These are phyloP conservation scores for Entomobrya proxima DNA, from an alignment of 2,888 invertebrate genomes.

Conservation along the genomic window DNA sequence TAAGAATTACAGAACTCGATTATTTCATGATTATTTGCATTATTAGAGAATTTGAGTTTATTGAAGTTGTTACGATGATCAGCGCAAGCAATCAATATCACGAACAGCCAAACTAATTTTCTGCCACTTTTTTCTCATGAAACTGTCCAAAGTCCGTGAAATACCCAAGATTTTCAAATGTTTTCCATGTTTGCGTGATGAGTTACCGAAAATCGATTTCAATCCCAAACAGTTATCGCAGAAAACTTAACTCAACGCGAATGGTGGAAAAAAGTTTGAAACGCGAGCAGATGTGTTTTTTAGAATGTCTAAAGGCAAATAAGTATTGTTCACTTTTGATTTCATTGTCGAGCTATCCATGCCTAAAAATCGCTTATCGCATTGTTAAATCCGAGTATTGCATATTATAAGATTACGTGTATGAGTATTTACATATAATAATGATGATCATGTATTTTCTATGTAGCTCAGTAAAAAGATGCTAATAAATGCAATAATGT, in stretches of 20 bases:
- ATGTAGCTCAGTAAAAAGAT: too few species aligned
- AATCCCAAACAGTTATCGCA: neutral
- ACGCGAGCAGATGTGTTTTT: neutral
- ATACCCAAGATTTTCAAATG: neutral
- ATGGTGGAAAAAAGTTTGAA: neutral
- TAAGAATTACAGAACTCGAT: neutral
- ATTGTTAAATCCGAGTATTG: neutral
- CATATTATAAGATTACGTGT: neutral
- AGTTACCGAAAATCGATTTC: neutral
- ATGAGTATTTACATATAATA: neutral
- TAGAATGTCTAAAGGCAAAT: neutral
- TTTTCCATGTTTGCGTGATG: neutral
- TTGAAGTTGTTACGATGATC: neutral
- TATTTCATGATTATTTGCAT: neutral
- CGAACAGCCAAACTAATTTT: neutral
- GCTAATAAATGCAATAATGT: constrained; percentile 53
- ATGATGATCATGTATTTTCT: too few species aligned
- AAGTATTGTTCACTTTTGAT: neutral
- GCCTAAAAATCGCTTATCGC: neutral
- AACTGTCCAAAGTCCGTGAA: neutral
- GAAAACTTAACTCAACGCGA: neutral
- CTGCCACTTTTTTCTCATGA: neutral
- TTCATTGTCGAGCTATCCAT: neutral
- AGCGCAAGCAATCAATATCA: neutral
- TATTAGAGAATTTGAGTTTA: neutral